Percentiles rank a stretch among this genome's conserved stretches.
These are phyloP conservation scores for Hyphantria cunea DNA, from an alignment of 1,140 invertebrate species.

Conservation along the genomic window DNA sequence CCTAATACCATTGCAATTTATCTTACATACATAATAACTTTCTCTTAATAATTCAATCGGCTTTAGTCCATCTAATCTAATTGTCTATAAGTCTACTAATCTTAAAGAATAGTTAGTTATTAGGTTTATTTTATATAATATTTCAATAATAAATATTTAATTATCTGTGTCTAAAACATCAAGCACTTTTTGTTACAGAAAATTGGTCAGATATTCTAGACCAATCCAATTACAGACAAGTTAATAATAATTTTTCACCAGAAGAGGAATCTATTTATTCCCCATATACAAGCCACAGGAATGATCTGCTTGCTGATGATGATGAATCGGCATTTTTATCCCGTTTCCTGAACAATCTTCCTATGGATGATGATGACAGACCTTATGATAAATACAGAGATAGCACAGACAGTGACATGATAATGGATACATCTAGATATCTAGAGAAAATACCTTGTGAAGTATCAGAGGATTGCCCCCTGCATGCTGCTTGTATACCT, in stretches of 20 bases:
- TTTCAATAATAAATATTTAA: no score
- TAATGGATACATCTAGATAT: constrained; percentile 76
- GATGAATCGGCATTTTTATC: constrained; percentile 64
- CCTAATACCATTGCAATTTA: no score
- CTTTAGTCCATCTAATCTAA: no score
- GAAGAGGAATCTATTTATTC: constrained; percentile 74
- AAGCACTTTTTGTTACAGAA: constrained; percentile 54
- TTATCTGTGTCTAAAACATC: no score
- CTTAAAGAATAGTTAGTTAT: no score
- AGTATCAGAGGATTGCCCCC: constrained; percentile 81
- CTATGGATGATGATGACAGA: constrained; percentile 67
- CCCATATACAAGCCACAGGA: constrained; percentile 61
- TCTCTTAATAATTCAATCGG: no score
- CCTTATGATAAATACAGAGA: constrained; percentile 74
- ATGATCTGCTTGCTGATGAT: constrained; percentile 58
- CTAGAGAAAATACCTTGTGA: constrained; percentile 74
- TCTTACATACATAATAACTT: no score
- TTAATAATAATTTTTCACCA: constrained; percentile 64
- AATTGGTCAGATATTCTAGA: constrained; percentile 79
- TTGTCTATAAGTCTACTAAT: no score
- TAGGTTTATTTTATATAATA: no score
- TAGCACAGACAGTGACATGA: constrained; percentile 70
- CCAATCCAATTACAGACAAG: constrained; percentile 72
- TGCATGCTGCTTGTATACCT: constrained; percentile 86
- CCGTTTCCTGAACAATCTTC: constrained; percentile 67